Evolutionary conservation across 2,113 vertebrate genomes (phyloP), one percentile per base, ranked within the genome.

Genomic region (Anser cygnoides): DNA sequence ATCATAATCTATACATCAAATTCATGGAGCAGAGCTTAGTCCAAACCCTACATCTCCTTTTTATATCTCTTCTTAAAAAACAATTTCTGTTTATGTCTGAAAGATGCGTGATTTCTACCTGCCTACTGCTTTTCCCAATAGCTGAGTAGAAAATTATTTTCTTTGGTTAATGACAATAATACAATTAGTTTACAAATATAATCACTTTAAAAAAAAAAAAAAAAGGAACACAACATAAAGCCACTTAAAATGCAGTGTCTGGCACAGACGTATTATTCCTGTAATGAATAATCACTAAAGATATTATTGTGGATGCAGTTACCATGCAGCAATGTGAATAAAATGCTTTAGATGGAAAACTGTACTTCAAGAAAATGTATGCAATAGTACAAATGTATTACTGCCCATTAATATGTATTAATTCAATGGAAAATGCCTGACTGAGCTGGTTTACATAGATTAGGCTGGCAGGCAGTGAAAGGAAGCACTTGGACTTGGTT

Each of bases 381-480:
- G 96, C 96, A 86, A 92, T 93, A 84, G 86, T 95, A 95, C 96
- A 97, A 97, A 95, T 96, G 96, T 95, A 97, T 97, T 97, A 82
- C 90, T 96, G 92, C 44, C 94, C 90, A 97, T 97, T 97, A 97
- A 97, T 97, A 97, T 97, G 96, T 87, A 98, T 97, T 98, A 97
- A 96, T 96, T 96, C 97, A 81, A 61, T 96, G 92, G 79, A 96
- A 97, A 93, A 97, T 96, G 93, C 93, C 97, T 92, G 95, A 91
- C 93, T 71, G 67, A 92, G 88, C 89, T 92, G 18, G n/a, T 96
- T 97, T 96, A 89, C 93, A 93, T 76, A 97, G 95, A 90, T 96
- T 80, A 96, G 95, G 96, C 96, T 93, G 94, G 91, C 95, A 97
- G 91, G 91, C 82, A 92, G 80, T 84, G 95, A 96, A 95, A 94